A percentile compares a stretch with the other conserved stretches of the same genome.
phyloP scores from a whole-genome alignment of 2,888 invertebrate genomes.

The Neoascia interrupta region DNA sequence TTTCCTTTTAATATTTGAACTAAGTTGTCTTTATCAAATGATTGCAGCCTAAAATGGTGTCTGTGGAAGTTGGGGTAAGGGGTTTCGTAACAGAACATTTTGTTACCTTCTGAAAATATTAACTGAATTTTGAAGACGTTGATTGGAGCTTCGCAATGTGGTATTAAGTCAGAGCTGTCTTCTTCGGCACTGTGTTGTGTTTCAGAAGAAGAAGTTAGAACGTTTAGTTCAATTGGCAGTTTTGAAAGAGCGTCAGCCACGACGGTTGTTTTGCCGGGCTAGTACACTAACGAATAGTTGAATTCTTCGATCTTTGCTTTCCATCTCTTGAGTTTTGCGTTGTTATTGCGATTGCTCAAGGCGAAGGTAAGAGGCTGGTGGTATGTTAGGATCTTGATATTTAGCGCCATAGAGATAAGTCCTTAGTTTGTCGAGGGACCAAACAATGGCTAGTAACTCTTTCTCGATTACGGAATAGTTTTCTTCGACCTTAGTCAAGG shows the following conservation, averaged over 20 bases:
- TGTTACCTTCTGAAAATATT: constrained; percentile 17
- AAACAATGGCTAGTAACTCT: constrained; percentile 3
- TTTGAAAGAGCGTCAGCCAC: constrained; percentile 15
- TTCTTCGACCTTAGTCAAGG: constrained; percentile 24
- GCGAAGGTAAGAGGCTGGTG: constrained; percentile 37
- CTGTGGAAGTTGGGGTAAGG: constrained; percentile 23
- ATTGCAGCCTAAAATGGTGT: constrained; percentile 10
- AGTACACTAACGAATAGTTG: not conserved
- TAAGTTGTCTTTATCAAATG: constrained; percentile 14
- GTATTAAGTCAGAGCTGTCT: constrained; percentile 28
- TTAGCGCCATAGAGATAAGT: constrained; percentile 14
- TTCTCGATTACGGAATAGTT: not conserved
- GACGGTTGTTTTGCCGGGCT: not conserved
- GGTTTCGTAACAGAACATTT: constrained; percentile 9
- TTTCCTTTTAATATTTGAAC: constrained; percentile 32
- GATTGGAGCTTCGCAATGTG: constrained; percentile 35
- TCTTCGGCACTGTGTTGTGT: constrained; percentile 25
- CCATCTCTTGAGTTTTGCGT: constrained; percentile 13
- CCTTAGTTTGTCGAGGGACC: constrained; percentile 3
- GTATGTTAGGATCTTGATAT: constrained; percentile 15
- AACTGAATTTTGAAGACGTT: constrained; percentile 49
- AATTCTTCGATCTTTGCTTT: not conserved
- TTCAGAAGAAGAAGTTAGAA: not conserved
- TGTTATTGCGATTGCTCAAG: constrained; percentile 22
- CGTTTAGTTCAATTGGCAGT: constrained; percentile 2